A percentile compares a stretch with the other conserved stretches of the same genome.
phyloP scores from a whole-genome alignment of 1,140 invertebrate genomes.

The Drosophila orosa region DNA sequence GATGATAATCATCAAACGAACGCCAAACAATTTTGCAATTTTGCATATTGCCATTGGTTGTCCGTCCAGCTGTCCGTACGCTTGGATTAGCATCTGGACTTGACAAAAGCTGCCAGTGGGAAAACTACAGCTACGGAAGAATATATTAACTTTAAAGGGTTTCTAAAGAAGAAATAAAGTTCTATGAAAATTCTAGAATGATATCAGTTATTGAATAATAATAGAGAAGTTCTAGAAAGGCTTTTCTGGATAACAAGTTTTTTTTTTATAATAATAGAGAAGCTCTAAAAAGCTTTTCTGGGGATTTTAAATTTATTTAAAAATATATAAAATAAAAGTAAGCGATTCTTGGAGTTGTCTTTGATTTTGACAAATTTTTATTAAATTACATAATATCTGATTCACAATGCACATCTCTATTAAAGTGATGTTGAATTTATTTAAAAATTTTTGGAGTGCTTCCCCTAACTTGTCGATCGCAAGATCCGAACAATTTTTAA shows the following conservation, averaged over 20 bases:
- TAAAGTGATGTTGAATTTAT: background rate
- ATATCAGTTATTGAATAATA: too few relatives aligned
- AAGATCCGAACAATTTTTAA: background rate
- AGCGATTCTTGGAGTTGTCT: too few relatives aligned
- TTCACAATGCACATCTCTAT: background rate
- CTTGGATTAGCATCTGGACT: slow-evolving; percentile 1
- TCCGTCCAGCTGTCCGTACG: slow-evolving; percentile 8
- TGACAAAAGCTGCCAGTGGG: background rate
- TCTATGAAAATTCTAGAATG: background rate
- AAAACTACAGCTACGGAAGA: background rate
- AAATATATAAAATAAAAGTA: too few relatives aligned
- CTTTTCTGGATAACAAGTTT: too few relatives aligned
- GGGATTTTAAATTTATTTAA: too few relatives aligned
- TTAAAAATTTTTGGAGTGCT: background rate
- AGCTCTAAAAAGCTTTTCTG: too few relatives aligned
- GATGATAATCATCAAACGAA: slow-evolving; percentile 32
- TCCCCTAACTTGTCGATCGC: background rate
- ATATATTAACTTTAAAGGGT: background rate
- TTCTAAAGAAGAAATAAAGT: background rate
- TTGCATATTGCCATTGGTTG: slow-evolving; percentile 22
- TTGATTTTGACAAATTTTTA: too few relatives aligned
- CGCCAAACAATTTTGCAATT: slow-evolving; percentile 22
- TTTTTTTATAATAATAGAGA: too few relatives aligned
- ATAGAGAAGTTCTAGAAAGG: too few relatives aligned
- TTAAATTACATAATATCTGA: too few relatives aligned